Evolutionary conservation across 92 coral and sea anemone species (phyloP).

Genomic region (Anthopleura xanthogrammica): DNA sequence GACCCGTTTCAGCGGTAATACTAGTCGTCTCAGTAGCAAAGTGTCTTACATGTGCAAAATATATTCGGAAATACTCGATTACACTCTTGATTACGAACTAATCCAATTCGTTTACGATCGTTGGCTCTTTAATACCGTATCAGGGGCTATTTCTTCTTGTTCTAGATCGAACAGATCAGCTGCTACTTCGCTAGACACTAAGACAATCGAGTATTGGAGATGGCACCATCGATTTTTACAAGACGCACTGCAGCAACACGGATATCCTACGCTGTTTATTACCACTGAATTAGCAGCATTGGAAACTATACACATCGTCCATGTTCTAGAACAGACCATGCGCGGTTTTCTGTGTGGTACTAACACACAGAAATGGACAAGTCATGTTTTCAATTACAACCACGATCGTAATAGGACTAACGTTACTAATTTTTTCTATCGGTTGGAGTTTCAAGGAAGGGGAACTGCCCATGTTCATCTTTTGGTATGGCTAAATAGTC

Average conservation of each 20-base stretch:
- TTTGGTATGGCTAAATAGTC: slow-evolving; percentile 43
- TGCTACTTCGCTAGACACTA: neutral
- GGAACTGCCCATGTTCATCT: slow-evolving; percentile 46
- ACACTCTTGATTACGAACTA: slow-evolving; percentile 27
- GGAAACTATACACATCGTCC: neutral
- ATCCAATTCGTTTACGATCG: slow-evolving; percentile 35
- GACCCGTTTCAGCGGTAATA: slow-evolving; percentile 3
- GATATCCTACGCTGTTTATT: slow-evolving; percentile 7
- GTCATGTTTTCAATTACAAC: slow-evolving; percentile 20
- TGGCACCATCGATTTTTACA: slow-evolving; percentile 29
- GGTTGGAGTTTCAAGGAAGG: slow-evolving; percentile 40
- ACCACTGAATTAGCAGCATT: no score
- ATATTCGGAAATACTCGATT: slow-evolving; percentile 25
- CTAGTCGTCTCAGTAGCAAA: neutral
- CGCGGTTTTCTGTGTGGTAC: slow-evolving; percentile 39
- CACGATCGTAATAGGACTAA: neutral
- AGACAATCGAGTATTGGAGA: slow-evolving; percentile 16
- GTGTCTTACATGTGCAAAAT: slow-evolving; percentile 19
- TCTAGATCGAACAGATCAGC: neutral
- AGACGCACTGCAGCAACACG: slow-evolving; percentile 27
- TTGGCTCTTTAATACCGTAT: slow-evolving; percentile 35
- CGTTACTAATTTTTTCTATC: slow-evolving; percentile 41
- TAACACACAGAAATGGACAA: slow-evolving; percentile 24
- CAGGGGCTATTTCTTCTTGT: slow-evolving; percentile 22
- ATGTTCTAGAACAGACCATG: slow-evolving; percentile 24